Percentiles rank a stretch among this genome's conserved stretches.
phyloP scores from a whole-genome alignment of 2,113 vertebrate genomes.

The Agapornis roseicollis region DNA sequence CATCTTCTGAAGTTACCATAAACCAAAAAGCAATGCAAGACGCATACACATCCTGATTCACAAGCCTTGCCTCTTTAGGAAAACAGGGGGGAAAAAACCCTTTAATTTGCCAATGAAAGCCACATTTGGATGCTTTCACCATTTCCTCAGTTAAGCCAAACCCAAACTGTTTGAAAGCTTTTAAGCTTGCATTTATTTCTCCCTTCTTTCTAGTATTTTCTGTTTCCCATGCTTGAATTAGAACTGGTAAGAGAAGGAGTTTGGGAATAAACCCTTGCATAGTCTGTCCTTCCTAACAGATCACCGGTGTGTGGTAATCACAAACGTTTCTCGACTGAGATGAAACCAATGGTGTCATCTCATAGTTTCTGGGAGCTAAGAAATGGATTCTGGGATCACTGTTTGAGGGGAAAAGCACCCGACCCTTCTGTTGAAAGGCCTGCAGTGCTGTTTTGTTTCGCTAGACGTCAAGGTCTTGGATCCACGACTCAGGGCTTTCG shows the following conservation, averaged over 20 bases:
- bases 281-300: background rate
- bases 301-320: background rate
- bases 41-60: background rate
- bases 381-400: background rate
- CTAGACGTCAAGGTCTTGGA: background rate
- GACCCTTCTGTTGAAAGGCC: background rate
- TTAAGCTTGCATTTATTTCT: conserved; percentile 17
- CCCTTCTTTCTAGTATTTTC: conserved; percentile 23
- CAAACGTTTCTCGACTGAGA: background rate
- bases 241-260: background rate
- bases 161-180: conserved; percentile 13
- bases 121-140: conserved; percentile 8
- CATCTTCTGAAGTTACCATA: background rate
- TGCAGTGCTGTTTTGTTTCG: background rate
- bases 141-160: conserved; percentile 37
- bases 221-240: background rate
- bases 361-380: background rate
- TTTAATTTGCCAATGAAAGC: conserved; percentile 4
- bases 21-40: background rate
- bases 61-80: background rate
- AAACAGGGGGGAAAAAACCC: background rate
- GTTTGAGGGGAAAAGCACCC: background rate
- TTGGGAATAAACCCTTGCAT: background rate
- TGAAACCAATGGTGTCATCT: background rate
- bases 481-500: background rate